phyloP scores from a whole-genome alignment of 2,113 vertebrate species.

The Xerus inauris region DNA sequence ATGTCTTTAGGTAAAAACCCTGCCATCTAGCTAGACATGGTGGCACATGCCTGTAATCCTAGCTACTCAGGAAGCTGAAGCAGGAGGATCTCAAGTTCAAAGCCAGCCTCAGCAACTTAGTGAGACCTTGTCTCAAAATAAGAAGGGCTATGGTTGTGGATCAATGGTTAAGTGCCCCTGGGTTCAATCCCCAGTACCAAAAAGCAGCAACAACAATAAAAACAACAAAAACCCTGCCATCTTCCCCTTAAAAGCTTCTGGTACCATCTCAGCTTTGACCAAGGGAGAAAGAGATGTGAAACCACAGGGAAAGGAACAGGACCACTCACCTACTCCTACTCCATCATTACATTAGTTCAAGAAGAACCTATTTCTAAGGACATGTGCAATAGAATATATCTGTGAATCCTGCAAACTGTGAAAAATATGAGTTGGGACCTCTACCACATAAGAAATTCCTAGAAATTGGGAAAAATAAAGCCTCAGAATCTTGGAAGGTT shows the following conservation, averaged over 20 bases:
- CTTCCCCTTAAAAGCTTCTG: not conserved
- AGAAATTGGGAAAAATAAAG: constrained; percentile 28
- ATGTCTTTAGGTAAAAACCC: constrained; percentile 15
- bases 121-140: too few relatives aligned
- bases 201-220: too few relatives aligned
- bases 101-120: too few relatives aligned
- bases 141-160: too few relatives aligned
- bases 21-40: not conserved
- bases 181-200: too few relatives aligned
- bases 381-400: not conserved
- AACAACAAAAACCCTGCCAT: not conserved
- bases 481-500: not conserved
- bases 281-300: not conserved
- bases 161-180: too few relatives aligned
- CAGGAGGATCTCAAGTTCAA: too few relatives aligned
- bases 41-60: too few relatives aligned
- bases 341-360: not conserved
- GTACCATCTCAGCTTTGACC: constrained; percentile 12
- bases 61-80: too few relatives aligned
- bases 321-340: not conserved
- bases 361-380: not conserved
- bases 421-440: constrained; percentile 29
- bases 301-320: not conserved
- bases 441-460: not conserved
- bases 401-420: not conserved